phyloP scores from a whole-genome alignment of 2,113 vertebrate species.

The Acrocephalus kingi region DNA sequence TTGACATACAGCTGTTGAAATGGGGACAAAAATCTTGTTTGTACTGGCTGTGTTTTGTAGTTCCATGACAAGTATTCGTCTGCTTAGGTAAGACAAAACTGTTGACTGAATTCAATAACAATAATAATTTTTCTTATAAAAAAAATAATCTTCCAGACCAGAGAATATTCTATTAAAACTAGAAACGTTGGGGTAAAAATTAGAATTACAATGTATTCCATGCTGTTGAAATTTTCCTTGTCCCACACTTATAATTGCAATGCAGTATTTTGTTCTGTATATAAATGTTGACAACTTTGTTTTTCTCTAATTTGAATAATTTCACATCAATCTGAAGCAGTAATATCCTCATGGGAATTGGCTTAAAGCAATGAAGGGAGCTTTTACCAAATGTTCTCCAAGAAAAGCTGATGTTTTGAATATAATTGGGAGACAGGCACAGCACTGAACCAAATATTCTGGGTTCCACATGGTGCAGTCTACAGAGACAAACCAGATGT shows the following conservation, averaged over 20 bases:
- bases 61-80: not conserved
- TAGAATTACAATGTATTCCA: not conserved
- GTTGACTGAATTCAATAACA: not conserved
- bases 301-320: conserved; percentile 1
- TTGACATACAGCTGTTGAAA: not conserved
- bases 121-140: not conserved
- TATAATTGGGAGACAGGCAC: not conserved
- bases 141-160: not conserved
- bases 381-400: conserved; percentile 16
- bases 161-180: not conserved
- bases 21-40: not conserved
- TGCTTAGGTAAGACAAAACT: not conserved
- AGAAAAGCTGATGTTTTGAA: conserved; percentile 13
- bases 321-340: not conserved
- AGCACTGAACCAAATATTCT: not conserved
- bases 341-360: not conserved
- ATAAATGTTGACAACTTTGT: not conserved
- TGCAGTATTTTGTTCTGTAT: not conserved
- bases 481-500: conserved; percentile 27
- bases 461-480: not conserved
- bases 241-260: not conserved
- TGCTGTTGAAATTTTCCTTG: not conserved
- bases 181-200: not conserved
- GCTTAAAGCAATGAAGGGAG: conserved; percentile 11
- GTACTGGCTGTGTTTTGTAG: not conserved